These are phyloP conservation scores for Tenualosa ilisha DNA, from an alignment of 2,797 vertebrate genomes.

Conservation along the genomic window DNA sequence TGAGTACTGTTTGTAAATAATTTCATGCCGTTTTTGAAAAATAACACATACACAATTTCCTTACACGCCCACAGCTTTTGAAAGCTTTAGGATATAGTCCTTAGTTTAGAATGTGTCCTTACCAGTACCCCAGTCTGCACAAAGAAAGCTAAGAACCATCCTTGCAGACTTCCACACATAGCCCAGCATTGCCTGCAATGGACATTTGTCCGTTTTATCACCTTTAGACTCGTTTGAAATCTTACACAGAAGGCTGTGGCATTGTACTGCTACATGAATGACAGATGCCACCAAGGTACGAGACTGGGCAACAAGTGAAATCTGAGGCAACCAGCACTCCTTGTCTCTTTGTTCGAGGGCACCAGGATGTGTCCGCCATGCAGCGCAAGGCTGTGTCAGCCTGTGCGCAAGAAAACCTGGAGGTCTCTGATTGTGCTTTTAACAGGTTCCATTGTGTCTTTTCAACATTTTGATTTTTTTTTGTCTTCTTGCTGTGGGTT, in stretches of 20 bases:
- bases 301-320: neutral
- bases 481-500: neutral
- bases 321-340: neutral
- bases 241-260: neutral
- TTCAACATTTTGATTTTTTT: slow-evolving; percentile 50
- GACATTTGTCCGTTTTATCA: neutral
- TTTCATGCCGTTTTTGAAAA: neutral
- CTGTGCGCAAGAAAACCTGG: neutral
- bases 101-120: neutral
- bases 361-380: neutral
- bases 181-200: neutral
- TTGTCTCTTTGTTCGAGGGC: neutral
- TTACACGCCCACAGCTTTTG: neutral
- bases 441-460: neutral
- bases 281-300: neutral
- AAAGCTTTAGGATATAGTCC: neutral
- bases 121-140: neutral
- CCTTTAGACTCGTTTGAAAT: neutral
- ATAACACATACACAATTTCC: neutral
- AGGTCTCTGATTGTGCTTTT: neutral
- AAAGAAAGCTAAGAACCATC: neutral
- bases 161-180: neutral
- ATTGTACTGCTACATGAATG: neutral
- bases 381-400: neutral
- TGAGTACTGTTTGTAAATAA: neutral